Base-by-base conservation (phyloP, 2,888 invertebrate species). In the Agrochola circellaris region DNA sequence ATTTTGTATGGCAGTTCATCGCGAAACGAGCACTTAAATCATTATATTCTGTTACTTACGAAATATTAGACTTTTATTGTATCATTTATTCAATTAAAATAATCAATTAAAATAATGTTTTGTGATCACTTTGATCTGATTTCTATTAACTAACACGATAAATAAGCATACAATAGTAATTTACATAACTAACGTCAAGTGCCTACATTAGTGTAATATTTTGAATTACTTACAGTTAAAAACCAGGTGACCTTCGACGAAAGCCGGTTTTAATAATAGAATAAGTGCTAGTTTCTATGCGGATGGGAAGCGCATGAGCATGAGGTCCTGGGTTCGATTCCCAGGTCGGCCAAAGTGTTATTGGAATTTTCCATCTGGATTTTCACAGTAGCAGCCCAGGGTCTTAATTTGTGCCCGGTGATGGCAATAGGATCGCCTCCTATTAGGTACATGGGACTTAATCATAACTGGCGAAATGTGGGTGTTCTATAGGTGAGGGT, bases 131-230 rank as follows among this genome's bases (percentile, higher is more conserved):
- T 45, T n/a, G n/a, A n/a, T n/a, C n/a, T n/a, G n/a, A n/a, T 73
- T 65, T n/a, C 1, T 75, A 76, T 51, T 17, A 54, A 54, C 5
- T 62, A 1, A 48, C 30, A 23, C 15, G 30, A 30, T 51, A 23
- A 62, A 58, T 67, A 61, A 26, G 38, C 51, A 61, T 68, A 62
- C 54, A 77, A 75, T 76, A 78, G 61, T 23, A n/a, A 34, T 61
- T 61, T 51, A 48, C 65, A 58, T 60, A 51, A 17, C 6, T 45
- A 13, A 54, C 6, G 8, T 54, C 13, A 26, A 61, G 51, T 30
- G 0, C 1, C 2, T 20, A 42, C 5, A 51, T 61, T 51, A n/a
- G 6, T 17, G 5, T 73, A n/a, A 48, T 58, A 60, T 13, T 60
- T 26, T 26, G 15, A 1, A 30, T 54, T 17, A 51, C 51, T 3